phyloP scores from a whole-genome alignment of 1,140 invertebrate species.

The Drosophila bocki region DNA sequence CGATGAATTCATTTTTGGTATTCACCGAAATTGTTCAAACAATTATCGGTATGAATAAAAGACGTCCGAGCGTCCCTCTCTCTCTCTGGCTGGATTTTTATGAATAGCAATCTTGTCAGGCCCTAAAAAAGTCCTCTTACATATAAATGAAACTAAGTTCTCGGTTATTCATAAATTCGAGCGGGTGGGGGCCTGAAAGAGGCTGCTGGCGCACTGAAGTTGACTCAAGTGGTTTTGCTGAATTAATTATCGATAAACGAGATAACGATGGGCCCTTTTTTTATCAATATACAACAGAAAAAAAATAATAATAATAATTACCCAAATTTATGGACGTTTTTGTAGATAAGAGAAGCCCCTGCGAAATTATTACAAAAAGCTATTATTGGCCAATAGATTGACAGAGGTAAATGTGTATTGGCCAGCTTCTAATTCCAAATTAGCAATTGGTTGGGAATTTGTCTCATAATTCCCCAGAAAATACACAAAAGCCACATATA shows the following conservation, averaged over 20 bases:
- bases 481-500: neutral
- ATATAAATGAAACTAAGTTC: constrained; percentile 17
- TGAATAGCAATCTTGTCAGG: constrained; percentile 33
- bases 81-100: constrained; percentile 13
- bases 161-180: constrained; percentile 31
- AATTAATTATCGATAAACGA: constrained; percentile 47
- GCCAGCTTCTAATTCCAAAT: neutral
- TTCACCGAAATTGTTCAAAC: constrained; percentile 52
- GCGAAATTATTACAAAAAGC: constrained; percentile 5
- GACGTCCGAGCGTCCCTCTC: constrained; percentile 1
- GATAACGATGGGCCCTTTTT: constrained; percentile 28
- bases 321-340: constrained; percentile 25
- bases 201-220: constrained; percentile 16
- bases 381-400: constrained; percentile 8
- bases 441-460: neutral
- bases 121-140: constrained; percentile 12
- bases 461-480: neutral
- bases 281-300: neutral
- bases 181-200: constrained; percentile 5
- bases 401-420: neutral
- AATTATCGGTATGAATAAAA: constrained; percentile 54
- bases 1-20: constrained; percentile 53
- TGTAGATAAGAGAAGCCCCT: constrained; percentile 10
- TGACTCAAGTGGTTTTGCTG: constrained; percentile 22
- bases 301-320: constrained; percentile 7